phyloP scores from a whole-genome alignment of 35 echinoderm and acorn worm species.

The Hemicentrotus pulcherrimus region DNA sequence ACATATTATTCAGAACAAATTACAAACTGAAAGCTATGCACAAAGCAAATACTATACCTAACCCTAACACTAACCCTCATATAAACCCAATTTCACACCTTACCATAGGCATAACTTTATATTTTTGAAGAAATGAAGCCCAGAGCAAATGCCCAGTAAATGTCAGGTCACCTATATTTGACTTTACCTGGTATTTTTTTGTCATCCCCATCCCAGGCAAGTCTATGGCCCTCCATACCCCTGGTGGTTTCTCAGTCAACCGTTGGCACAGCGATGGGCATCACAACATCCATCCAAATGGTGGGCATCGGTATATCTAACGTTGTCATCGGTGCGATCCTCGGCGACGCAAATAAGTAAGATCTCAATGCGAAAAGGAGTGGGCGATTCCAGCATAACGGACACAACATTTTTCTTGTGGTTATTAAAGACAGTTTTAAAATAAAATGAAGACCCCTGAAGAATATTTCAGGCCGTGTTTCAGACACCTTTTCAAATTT shows the following conservation, averaged over 20 bases:
- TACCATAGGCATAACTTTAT: background rate
- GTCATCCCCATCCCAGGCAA: conserved; percentile 60
- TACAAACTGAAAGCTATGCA: no score
- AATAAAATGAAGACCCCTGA: background rate
- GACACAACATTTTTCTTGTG: background rate
- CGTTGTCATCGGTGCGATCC: conserved; percentile 69
- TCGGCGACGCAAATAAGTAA: conserved; percentile 37
- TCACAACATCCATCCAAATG: conserved; percentile 82
- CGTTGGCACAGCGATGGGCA: conserved; percentile 81
- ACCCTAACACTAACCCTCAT: no score
- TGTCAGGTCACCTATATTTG: no score
- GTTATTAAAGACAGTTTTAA: background rate
- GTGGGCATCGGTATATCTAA: conserved; percentile 83
- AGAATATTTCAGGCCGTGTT: no score
- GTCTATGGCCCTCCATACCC: conserved; percentile 82
- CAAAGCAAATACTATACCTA: no score
- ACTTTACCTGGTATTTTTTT: background rate
- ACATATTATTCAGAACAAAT: no score
- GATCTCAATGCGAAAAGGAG: background rate
- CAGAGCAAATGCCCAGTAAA: no score
- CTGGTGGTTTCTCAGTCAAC: conserved; percentile 80
- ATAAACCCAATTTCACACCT: background rate
- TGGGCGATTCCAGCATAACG: background rate
- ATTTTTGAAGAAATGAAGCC: background rate
- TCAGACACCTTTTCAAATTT: background rate